A percentile compares a stretch with the other conserved stretches of the same genome.
Evolutionary conservation across 1,140 invertebrate genomes (phyloP).

Genomic region (Pseudomyrmex flavicornis): DNA sequence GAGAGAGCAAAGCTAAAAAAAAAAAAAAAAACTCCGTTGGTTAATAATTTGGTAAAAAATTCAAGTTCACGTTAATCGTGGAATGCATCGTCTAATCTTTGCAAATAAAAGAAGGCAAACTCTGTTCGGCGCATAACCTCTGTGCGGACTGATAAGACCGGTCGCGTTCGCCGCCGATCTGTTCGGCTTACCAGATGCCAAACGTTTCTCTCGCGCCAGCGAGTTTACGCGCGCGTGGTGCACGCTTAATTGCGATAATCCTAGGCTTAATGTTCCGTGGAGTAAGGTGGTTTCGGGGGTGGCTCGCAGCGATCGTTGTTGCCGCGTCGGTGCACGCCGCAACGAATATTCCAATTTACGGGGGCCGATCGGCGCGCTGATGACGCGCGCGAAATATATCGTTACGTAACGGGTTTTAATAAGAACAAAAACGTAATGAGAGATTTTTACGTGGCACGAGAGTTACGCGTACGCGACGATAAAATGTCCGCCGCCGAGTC

Average conservation of each 20-base stretch:
- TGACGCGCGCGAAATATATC: not conserved
- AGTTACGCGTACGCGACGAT: constrained; percentile 31
- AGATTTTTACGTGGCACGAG: constrained; percentile 2
- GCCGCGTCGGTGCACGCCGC: constrained; percentile 12
- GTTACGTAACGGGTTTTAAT: not conserved
- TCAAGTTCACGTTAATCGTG: no score
- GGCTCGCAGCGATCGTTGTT: constrained; percentile 27
- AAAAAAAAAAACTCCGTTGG: no score
- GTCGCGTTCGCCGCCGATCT: not conserved
- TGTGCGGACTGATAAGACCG: constrained; percentile 15
- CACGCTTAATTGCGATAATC: constrained; percentile 39
- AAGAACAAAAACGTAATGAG: constrained; percentile 8
- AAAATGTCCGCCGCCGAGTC: constrained; percentile 38
- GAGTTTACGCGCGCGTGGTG: constrained; percentile 29
- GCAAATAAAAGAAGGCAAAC: no score
- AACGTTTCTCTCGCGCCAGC: constrained; percentile 20
- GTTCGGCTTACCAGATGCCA: constrained; percentile 47
- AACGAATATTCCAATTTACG: constrained; percentile 23
- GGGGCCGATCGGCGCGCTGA: not conserved
- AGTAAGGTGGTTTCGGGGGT: constrained; percentile 28
- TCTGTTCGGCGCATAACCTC: constrained; percentile 3
- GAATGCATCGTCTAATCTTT: no score
- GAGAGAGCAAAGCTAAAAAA: no score
- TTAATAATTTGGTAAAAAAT: no score
- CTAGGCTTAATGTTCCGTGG: constrained; percentile 34